A percentile compares a stretch with the other conserved stretches of the same genome.
Conservation (phyloP, 2,888 invertebrate genomes). For the Antitype chi region DNA sequence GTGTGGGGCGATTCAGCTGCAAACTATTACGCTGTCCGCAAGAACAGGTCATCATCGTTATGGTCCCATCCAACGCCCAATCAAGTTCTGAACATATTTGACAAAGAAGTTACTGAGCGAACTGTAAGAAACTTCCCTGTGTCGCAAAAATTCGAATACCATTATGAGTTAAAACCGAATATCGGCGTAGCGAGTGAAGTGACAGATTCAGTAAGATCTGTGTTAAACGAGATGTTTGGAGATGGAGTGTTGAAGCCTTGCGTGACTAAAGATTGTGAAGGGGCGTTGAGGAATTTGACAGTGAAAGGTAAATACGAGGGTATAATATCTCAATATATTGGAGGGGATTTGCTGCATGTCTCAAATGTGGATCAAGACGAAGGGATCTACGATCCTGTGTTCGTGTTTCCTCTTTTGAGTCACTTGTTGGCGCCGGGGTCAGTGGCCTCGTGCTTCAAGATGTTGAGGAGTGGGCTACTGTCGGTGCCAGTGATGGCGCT, state of each 20-base stretch:
- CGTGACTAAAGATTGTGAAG: slow-evolving; percentile 73
- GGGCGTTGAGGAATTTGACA: slow-evolving; percentile 70
- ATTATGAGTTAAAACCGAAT: slow-evolving; percentile 78
- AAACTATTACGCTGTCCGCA: slow-evolving; percentile 93
- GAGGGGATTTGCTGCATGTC: slow-evolving; percentile 70
- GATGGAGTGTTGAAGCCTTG: slow-evolving; percentile 71
- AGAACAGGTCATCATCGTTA: slow-evolving; percentile 88
- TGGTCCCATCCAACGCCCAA: slow-evolving; percentile 93
- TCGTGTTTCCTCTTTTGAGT: slow-evolving; percentile 94
- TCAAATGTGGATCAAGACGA: slow-evolving; percentile 76
- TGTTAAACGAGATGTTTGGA: slow-evolving; percentile 72
- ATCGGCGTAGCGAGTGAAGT: slow-evolving; percentile 62
- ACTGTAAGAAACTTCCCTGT: slow-evolving; percentile 94
- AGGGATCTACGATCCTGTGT: slow-evolving; percentile 95
- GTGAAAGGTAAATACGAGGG: slow-evolving; percentile 73
- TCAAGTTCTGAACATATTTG: slow-evolving; percentile 93
- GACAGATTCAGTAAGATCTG: slow-evolving; percentile 65
- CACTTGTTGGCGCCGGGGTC: slow-evolving; percentile 94
- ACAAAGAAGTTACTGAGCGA: slow-evolving; percentile 91
- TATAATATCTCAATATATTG: slow-evolving; percentile 66
- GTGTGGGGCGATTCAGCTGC: slow-evolving; percentile 96
- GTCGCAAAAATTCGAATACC: slow-evolving; percentile 89
- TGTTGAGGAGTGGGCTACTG: slow-evolving; percentile 93
- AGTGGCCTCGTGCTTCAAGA: slow-evolving; percentile 93
- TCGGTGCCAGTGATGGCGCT: slow-evolving; percentile 93